Conservation (phyloP, 2,113 vertebrate species). For the Poecile atricapillus region DNA sequence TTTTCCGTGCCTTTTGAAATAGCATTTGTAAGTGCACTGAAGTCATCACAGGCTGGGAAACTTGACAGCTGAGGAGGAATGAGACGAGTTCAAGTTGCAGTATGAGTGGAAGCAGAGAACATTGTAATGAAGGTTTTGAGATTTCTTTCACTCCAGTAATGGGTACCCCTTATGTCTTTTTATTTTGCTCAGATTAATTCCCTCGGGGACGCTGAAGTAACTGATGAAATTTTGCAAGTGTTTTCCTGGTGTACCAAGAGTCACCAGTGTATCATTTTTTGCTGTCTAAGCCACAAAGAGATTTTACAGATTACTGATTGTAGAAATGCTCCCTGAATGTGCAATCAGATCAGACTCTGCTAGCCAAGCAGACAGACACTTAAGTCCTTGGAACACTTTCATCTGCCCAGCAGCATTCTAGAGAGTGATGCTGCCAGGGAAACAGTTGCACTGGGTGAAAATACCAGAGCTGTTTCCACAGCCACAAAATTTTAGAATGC, state of each 20-base stretch:
- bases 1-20: background rate
- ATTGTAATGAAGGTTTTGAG: background rate
- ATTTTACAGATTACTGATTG: background rate
- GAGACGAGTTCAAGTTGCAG: background rate
- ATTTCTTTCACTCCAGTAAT: background rate
- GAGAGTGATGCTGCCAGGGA: background rate
- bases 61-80: background rate
- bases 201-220: background rate
- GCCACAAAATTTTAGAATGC: background rate
- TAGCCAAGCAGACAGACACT: background rate
- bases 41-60: background rate
- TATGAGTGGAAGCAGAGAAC: background rate
- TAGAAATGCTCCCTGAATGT: background rate
- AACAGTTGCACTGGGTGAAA: constrained; percentile 5
- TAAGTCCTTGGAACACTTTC: background rate
- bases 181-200: background rate
- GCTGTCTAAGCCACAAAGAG: background rate
- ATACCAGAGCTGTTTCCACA: constrained; percentile 10
- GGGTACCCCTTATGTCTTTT: background rate
- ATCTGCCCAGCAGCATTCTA: background rate
- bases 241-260: background rate
- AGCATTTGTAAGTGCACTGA: background rate
- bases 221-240: background rate
- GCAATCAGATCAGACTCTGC: background rate
- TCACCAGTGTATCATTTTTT: background rate